A percentile compares a stretch with the other conserved stretches of the same genome.
Evolutionary conservation across 2,113 vertebrate species (phyloP).

Genomic region (Danionella cerebrum): DNA sequence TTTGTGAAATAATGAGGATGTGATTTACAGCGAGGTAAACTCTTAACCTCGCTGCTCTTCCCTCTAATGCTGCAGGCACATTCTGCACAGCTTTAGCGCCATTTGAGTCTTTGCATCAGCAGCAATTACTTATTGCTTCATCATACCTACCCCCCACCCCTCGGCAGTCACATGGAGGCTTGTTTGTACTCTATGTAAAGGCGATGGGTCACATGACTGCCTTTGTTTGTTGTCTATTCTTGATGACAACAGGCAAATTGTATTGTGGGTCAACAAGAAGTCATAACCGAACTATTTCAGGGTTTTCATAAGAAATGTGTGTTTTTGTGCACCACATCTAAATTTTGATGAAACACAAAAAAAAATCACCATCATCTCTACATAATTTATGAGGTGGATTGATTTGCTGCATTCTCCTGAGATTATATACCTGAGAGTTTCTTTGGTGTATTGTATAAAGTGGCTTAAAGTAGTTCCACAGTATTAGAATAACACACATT

Average conservation of each 20-base stretch:
- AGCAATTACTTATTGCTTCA: not conserved
- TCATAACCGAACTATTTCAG: not conserved
- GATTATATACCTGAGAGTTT: no score
- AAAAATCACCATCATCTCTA: no score
- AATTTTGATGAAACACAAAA: no score
- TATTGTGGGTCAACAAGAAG: not conserved
- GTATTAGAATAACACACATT: no score
- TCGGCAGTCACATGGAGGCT: not conserved
- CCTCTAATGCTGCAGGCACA: not conserved
- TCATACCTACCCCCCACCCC: not conserved
- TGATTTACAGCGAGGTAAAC: constrained; percentile 13
- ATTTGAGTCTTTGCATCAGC: not conserved
- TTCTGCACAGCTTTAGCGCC: not conserved
- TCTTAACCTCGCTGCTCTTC: constrained; percentile 21
- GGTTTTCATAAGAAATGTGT: no score
- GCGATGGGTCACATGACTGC: not conserved
- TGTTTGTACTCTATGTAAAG: not conserved
- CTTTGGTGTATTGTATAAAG: no score
- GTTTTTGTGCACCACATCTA: no score
- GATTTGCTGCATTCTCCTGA: no score
- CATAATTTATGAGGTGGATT: no score
- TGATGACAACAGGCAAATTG: not conserved
- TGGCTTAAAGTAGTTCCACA: no score
- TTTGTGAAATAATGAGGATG: not conserved
- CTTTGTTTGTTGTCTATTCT: constrained; percentile 6